phyloP scores from a whole-genome alignment of 1,140 invertebrate genomes.

The Bombus waltoni region DNA sequence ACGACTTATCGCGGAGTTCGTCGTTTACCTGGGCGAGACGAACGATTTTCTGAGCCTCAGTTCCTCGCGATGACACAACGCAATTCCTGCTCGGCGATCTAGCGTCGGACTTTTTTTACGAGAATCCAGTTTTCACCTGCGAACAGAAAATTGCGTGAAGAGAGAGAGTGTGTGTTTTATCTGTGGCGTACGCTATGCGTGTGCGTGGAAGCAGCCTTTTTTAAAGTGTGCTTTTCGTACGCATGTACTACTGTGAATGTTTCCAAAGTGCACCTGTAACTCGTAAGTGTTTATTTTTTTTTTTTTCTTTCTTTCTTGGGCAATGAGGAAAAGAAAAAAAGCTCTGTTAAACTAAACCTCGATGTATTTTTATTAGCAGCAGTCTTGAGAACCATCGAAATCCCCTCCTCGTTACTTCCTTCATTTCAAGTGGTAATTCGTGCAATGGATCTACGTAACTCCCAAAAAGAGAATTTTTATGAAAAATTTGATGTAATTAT shows the following conservation, averaged over 20 bases:
- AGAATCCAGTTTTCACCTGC: neutral
- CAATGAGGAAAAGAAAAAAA: slow-evolving; percentile 20
- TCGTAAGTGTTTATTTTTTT: slow-evolving; percentile 8
- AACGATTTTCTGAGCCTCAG: slow-evolving; percentile 6
- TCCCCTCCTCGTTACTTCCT: neutral
- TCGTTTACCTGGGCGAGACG: neutral
- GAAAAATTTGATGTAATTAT: neutral
- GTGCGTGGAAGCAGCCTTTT: slow-evolving; percentile 43
- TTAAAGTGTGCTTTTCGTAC: slow-evolving; percentile 63
- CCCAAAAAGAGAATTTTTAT: neutral
- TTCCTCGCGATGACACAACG: slow-evolving; percentile 19
- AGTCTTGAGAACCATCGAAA: neutral
- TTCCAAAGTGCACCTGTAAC: slow-evolving; percentile 48
- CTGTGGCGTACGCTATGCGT: neutral
- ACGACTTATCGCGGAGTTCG: neutral
- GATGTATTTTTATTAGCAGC: neutral
- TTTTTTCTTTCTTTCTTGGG: neutral
- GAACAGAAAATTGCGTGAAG: neutral
- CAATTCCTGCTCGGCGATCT: neutral
- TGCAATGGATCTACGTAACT: neutral
- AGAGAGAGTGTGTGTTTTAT: neutral
- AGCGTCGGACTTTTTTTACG: slow-evolving; percentile 40
- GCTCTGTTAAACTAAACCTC: slow-evolving; percentile 17
- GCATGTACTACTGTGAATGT: slow-evolving; percentile 40
- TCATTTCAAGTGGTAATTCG: neutral